These are phyloP conservation scores for Brachionus angularis DNA, from an alignment of 1,140 invertebrate species.

Conservation along the genomic window DNA sequence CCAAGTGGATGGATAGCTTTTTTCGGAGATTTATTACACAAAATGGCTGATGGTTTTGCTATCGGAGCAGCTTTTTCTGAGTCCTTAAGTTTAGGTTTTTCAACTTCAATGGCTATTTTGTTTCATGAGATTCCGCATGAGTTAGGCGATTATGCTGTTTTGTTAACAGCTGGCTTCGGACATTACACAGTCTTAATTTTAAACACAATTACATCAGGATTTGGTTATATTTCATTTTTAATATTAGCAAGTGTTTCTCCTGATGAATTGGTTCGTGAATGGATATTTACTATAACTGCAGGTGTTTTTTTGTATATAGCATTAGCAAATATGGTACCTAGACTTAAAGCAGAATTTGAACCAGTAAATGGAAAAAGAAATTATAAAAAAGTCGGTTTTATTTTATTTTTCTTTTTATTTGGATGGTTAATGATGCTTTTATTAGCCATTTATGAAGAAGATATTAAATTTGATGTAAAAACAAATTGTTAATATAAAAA, in stretches of 20 bases:
- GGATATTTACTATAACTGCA: constrained; percentile 37
- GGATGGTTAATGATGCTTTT: constrained; percentile 37
- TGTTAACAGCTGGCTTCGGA: constrained; percentile 9
- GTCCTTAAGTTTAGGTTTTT: constrained; percentile 52
- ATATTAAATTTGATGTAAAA: constrained; percentile 14
- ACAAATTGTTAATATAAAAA: constrained; percentile 6
- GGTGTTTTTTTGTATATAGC: constrained; percentile 36
- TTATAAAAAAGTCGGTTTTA: neutral
- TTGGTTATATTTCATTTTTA: neutral
- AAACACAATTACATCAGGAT: constrained; percentile 26
- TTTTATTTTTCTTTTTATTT: neutral
- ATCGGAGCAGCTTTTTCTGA: constrained; percentile 60
- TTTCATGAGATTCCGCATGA: constrained; percentile 62
- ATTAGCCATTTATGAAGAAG: constrained; percentile 28
- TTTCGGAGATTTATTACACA: constrained; percentile 60
- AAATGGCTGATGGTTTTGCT: constrained; percentile 60
- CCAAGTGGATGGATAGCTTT: constrained; percentile 57
- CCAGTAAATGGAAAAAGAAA: constrained; percentile 12
- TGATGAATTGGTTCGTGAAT: neutral
- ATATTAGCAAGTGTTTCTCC: constrained; percentile 4
- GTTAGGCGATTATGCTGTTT: constrained; percentile 47
- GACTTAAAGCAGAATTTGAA: constrained; percentile 1
- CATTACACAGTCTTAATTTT: constrained; percentile 12
- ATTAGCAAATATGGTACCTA: constrained; percentile 34
- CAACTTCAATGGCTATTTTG: constrained; percentile 59